Conservation (phyloP, 2,113 vertebrate species). For the Odocoileus hemionus region DNA sequence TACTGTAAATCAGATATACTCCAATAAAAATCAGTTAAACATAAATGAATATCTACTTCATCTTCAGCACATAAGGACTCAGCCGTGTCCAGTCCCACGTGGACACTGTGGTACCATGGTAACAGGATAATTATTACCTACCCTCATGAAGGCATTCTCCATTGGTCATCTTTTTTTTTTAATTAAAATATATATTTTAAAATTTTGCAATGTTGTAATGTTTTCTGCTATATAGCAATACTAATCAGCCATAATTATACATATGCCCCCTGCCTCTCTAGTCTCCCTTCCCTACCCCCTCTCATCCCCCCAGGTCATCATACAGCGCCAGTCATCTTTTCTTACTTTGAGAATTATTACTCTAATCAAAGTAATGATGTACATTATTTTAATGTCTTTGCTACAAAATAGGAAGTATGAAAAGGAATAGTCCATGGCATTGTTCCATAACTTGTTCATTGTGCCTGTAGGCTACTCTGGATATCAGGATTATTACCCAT, state of each 20-base stretch:
- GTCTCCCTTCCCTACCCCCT: background rate
- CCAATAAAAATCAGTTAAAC: background rate
- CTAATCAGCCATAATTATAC: background rate
- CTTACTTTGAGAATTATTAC: background rate
- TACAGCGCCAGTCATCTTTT: background rate
- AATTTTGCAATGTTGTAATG: background rate
- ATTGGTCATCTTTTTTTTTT: background rate
- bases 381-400: background rate
- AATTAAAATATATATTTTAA: background rate
- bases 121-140: accelerated
- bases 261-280: background rate
- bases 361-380: background rate
- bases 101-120: background rate
- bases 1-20: background rate
- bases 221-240: background rate
- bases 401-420: background rate
- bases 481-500: conserved; percentile 8
- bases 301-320: background rate
- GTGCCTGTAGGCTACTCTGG: conserved; percentile 65
- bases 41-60: background rate
- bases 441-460: background rate
- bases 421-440: background rate
- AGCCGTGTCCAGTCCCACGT: accelerated
- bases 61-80: background rate
- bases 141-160: background rate